A percentile compares a stretch with the other conserved stretches of the same genome.
Evolutionary conservation across 2,113 vertebrate species (phyloP).

Genomic region (Perca schrenkii): DNA sequence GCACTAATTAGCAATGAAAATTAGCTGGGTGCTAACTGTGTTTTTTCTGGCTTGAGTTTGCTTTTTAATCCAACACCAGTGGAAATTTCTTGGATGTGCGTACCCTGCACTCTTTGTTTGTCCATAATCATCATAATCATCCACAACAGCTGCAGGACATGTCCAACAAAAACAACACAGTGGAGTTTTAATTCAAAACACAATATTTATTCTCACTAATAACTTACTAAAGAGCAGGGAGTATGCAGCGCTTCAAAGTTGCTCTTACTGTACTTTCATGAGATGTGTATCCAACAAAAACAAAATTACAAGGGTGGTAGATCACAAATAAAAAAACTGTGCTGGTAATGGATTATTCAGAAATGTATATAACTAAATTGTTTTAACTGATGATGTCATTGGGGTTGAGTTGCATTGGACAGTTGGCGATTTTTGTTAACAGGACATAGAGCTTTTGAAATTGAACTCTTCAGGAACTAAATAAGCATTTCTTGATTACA

Average conservation of each 20-base stretch:
- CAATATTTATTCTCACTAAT: constrained; percentile 3
- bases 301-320: neutral
- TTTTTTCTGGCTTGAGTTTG: neutral
- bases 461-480: neutral
- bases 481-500: neutral
- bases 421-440: neutral
- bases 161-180: neutral
- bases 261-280: neutral
- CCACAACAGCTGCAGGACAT: neutral
- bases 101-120: too few relatives aligned
- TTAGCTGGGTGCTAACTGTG: neutral
- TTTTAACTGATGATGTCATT: neutral
- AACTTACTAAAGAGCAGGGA: neutral
- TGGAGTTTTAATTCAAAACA: neutral
- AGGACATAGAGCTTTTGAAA: neutral
- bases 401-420: neutral
- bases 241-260: neutral
- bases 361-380: neutral
- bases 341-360: neutral
- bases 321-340: constrained; percentile 1
- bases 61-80: neutral
- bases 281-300: neutral
- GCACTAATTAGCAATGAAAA: neutral
- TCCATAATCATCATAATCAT: constrained; percentile 8
- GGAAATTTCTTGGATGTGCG: neutral